Evolutionary conservation across 2,888 invertebrate species (phyloP).

Genomic region (Autographa gamma): DNA sequence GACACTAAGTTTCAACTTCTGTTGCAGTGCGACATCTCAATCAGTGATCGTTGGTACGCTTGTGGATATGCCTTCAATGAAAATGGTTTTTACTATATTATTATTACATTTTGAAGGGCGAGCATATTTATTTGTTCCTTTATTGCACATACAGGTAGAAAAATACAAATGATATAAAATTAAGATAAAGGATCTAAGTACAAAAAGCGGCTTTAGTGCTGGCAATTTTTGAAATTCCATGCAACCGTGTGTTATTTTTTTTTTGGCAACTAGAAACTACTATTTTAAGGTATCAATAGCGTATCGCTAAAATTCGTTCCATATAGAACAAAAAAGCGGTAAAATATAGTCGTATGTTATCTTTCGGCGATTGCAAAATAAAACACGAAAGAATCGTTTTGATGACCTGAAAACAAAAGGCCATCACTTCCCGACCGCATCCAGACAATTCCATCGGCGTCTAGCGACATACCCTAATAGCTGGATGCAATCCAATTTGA

Average conservation of each 20-base stretch:
- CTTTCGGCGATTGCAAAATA: too few species aligned
- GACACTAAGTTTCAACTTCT: constrained; percentile 60
- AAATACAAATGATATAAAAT: too few species aligned
- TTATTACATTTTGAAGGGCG: neutral
- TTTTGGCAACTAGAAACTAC: too few species aligned
- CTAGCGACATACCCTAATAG: constrained; percentile 83
- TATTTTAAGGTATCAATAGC: too few species aligned
- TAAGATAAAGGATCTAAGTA: too few species aligned
- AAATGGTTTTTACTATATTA: neutral
- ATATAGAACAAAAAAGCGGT: neutral
- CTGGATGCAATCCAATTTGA: constrained; percentile 86
- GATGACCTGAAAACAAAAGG: neutral
- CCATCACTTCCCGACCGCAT: constrained; percentile 45
- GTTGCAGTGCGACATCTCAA: constrained; percentile 54
- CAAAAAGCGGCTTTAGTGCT: too few species aligned
- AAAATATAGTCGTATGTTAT: too few species aligned
- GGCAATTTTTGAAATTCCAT: too few species aligned
- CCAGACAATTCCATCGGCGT: constrained; percentile 64
- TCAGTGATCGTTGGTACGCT: constrained; percentile 31
- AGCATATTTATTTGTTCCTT: too few species aligned
- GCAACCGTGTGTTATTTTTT: too few species aligned
- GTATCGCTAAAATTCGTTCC: too few species aligned
- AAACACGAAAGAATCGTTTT: neutral
- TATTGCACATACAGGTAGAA: too few species aligned
- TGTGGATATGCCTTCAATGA: constrained; percentile 52